Evolutionary conservation across 2,113 vertebrate species (phyloP), one percentile per base, ranked within the genome.

Genomic region (Rhinoderma darwinii): DNA sequence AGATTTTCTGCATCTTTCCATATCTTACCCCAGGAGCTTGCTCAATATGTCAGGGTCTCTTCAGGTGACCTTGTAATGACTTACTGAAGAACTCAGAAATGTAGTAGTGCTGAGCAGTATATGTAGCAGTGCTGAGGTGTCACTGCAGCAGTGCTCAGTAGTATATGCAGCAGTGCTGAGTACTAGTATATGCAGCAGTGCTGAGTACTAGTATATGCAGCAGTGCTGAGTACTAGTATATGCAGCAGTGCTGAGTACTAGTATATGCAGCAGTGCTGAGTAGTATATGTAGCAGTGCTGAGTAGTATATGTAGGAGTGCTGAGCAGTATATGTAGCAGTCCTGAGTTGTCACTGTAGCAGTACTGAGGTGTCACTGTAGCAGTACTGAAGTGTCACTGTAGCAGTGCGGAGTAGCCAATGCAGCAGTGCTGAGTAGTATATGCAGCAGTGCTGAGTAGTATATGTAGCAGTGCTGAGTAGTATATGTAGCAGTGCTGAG

Each of bases 1-100:
- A 61, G 76, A 50, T 61, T 86, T 88, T 88, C 90, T 89, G 78
- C 88, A 87, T 89, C 90, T 88, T 89, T 87, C 18, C 61, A 35
- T 88, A 88, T 89, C 90, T 89, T 89, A 86, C 20, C 59, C 85
- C 75, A 81, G 79, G 83, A 43, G 82, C 30, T 87, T 88, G 75
- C 41, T 78, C 81, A 56, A 4, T 2, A 86, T 37, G 22, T 1
- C 59, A 25, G 80, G 30, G 72, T 43, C 72, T 43, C 3, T 74
- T 43, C 39, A 44, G 37, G 37, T 74, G 72, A 74, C 37, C 72
- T 44, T 44, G 39, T 5, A 7, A 43, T 72, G 35, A 20, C 56
- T 59, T 59, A n/a, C n/a, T n/a, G 20, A 18, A 12, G 44, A 12
- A 22, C 4, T 56, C 0, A 56, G 5, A 30, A 14, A 63, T 39